These are phyloP conservation scores for Toxotes jaculatrix DNA, from an alignment of 2,113 vertebrate genomes.

Conservation along the genomic window DNA sequence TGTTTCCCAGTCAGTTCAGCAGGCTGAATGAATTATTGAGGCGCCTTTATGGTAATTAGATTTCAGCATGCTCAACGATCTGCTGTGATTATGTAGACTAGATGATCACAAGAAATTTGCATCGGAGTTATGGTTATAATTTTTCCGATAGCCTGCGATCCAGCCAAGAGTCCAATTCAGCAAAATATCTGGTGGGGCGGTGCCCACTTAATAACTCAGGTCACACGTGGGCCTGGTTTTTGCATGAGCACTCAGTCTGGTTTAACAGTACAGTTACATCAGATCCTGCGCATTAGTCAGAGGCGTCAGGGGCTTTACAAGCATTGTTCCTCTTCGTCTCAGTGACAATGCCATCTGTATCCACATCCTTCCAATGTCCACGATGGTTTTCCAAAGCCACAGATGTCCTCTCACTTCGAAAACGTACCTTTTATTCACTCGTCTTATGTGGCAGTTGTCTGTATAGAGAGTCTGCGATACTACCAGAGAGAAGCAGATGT, in stretches of 20 bases:
- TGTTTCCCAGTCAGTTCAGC: constrained; percentile 36
- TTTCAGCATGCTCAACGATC: constrained; percentile 16
- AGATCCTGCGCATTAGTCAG: constrained; percentile 43
- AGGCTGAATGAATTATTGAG: constrained; percentile 50
- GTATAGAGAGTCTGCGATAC: constrained; percentile 16
- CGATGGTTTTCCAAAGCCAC: constrained; percentile 37
- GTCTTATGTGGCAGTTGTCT: constrained; percentile 20
- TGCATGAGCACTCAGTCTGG: constrained; percentile 13
- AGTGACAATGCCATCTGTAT: constrained; percentile 33
- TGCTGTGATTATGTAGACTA: constrained; percentile 10
- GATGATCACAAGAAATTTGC: constrained; percentile 11
- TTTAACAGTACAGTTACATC: constrained; percentile 50
- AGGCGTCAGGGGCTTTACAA: constrained; percentile 36
- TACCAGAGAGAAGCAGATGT: constrained; percentile 52
- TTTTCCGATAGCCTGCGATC: constrained; percentile 8
- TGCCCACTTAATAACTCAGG: background rate
- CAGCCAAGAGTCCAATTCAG: background rate
- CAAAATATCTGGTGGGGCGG: constrained; percentile 36
- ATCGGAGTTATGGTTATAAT: background rate
- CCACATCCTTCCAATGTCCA: constrained; percentile 21
- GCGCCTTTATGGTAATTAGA: constrained; percentile 39
- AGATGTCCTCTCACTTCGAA: constrained; percentile 36
- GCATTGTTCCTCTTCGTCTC: constrained; percentile 17
- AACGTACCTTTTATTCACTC: background rate
- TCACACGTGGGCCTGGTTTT: constrained; percentile 27